Conservation (phyloP, 2,113 vertebrate genomes). For the Neolamprologus hecqui region DNA sequence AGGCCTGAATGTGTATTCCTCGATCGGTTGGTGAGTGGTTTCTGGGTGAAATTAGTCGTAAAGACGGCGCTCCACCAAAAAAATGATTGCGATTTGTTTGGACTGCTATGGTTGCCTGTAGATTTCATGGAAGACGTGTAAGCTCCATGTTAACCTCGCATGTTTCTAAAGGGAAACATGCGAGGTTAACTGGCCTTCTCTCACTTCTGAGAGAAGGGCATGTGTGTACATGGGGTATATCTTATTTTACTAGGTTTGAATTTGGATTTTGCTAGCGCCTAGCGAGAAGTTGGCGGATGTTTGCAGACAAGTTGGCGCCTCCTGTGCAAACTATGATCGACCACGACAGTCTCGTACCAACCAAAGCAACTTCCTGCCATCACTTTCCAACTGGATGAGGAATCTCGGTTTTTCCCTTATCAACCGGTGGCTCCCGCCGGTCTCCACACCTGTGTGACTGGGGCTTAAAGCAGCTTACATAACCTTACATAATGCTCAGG, state of each 20-base stretch:
- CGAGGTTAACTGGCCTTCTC: no score
- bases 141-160: neutral
- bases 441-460: neutral
- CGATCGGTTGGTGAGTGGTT: neutral
- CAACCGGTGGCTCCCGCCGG: fast-evolving
- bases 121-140: neutral
- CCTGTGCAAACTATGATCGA: no score
- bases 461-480: neutral
- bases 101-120: neutral
- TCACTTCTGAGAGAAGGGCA: neutral
- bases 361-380: neutral
- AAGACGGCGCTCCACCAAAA: neutral
- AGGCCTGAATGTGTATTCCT: neutral
- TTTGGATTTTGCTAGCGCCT: neutral
- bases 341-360: fast-evolving
- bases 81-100: neutral
- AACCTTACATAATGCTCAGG: neutral
- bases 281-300: neutral
- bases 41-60: neutral
- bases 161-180: neutral
- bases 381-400: neutral
- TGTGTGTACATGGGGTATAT: neutral
- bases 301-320: no score
- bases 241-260: neutral
- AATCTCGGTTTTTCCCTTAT: neutral